A percentile compares a stretch with the other conserved stretches of the same genome.
Evolutionary conservation across 2,888 invertebrate species (phyloP).

Genomic region (Drosophila borealis): DNA sequence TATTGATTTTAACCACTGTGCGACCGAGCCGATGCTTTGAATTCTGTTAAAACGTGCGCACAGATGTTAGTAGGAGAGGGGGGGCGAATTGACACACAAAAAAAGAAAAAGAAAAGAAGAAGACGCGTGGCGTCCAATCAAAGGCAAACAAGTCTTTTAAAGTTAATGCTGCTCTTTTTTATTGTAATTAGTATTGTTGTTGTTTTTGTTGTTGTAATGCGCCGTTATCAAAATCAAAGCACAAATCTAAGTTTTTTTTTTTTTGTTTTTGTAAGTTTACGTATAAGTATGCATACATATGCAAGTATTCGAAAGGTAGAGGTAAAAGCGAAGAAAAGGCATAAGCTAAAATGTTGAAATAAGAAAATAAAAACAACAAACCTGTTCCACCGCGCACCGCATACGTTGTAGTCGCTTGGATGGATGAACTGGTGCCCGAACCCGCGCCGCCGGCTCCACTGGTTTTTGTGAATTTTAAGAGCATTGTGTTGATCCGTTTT

Average conservation of each 20-base stretch:
- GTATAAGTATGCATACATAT: background rate
- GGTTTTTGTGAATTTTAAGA: conserved; percentile 80
- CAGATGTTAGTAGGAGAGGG: background rate
- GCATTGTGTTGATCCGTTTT: conserved; percentile 65
- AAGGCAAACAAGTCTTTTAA: conserved; percentile 15
- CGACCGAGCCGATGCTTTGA: conserved; percentile 15
- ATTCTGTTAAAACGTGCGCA: conserved; percentile 15
- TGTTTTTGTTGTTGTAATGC: background rate
- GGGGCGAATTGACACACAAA: conserved; percentile 12
- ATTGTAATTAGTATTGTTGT: conserved; percentile 10
- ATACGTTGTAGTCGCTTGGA: conserved; percentile 67
- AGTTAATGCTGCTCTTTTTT: conserved; percentile 14
- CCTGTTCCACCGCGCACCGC: conserved; percentile 81
- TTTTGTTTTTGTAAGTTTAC: background rate
- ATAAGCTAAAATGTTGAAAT: conserved; percentile 16
- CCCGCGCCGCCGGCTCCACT: conserved; percentile 72
- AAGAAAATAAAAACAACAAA: conserved; percentile 60
- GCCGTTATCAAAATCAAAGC: conserved; percentile 28
- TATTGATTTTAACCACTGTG: conserved; percentile 19
- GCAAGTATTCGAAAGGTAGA: conserved; percentile 1
- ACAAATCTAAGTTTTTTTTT: conserved; percentile 3
- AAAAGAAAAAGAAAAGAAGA: background rate
- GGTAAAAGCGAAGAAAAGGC: conserved; percentile 23
- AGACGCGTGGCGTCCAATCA: conserved; percentile 16
- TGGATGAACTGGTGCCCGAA: conserved; percentile 68